phyloP scores from a whole-genome alignment of 2,113 vertebrate species.

The Petrocephalus microphthalmus region DNA sequence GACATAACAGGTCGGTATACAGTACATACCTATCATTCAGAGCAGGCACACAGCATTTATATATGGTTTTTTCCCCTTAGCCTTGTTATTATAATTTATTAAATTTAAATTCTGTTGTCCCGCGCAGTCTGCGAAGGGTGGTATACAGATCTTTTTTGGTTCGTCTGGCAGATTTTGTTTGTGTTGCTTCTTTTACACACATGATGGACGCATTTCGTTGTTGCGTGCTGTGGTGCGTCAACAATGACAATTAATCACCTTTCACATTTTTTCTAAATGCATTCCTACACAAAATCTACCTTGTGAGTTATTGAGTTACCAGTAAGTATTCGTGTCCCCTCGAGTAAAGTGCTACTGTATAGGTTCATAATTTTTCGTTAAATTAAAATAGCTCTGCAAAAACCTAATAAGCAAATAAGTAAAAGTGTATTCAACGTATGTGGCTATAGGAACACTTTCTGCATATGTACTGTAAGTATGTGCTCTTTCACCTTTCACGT shows the following conservation, averaged over 20 bases:
- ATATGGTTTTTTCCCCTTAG: no score
- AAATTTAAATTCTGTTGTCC: not conserved
- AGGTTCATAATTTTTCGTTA: not conserved
- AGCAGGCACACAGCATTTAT: not conserved
- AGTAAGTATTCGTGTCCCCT: no score
- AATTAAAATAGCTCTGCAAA: not conserved
- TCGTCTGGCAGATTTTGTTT: not conserved
- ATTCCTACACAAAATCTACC: not conserved
- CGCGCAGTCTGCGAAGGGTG: not conserved
- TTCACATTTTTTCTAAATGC: no score
- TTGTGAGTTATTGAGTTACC: no score
- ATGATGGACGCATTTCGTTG: no score
- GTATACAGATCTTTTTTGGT: not conserved
- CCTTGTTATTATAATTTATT: no score
- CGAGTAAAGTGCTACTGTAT: not conserved
- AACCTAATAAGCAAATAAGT: not conserved
- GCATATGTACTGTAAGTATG: not conserved
- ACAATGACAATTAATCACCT: no score
- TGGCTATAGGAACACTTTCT: not conserved
- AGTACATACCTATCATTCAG: not conserved
- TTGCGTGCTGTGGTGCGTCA: no score
- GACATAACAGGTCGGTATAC: not conserved
- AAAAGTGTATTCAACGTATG: not conserved
- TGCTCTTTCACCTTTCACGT: not conserved
- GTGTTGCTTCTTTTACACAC: not conserved